A percentile compares a stretch with the other conserved stretches of the same genome.
Conservation (phyloP, 2,113 vertebrate species). For the Triplophysa dalaica region DNA sequence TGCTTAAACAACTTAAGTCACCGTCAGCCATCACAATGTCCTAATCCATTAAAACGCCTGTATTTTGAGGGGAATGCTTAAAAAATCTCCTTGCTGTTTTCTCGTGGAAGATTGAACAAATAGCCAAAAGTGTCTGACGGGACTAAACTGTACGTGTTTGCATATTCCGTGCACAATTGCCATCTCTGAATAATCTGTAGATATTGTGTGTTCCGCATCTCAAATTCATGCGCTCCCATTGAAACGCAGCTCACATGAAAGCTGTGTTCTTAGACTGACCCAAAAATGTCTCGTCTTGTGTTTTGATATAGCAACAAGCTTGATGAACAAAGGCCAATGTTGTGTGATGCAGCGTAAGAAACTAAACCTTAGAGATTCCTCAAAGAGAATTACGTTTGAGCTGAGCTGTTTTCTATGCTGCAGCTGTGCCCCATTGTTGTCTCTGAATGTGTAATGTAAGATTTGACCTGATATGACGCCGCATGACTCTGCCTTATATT, state of each 20-base stretch:
- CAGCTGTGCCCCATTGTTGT: slow-evolving; percentile 27
- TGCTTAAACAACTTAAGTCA: too few species aligned
- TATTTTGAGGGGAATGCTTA: too few species aligned
- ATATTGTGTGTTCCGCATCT: slow-evolving; percentile 16
- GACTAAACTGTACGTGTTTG: background rate
- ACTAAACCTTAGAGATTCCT: slow-evolving; percentile 27
- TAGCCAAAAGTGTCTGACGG: slow-evolving; percentile 4
- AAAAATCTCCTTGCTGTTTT: too few species aligned
- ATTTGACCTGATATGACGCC: slow-evolving; percentile 4
- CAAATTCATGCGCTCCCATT: background rate
- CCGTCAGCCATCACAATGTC: too few species aligned
- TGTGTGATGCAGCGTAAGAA: slow-evolving; percentile 29
- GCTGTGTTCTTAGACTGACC: slow-evolving; percentile 38
- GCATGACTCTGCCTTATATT: background rate
- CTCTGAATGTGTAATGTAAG: slow-evolving; percentile 4
- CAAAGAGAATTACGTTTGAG: slow-evolving; percentile 1
- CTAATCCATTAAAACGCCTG: too few species aligned
- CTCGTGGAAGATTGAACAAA: background rate
- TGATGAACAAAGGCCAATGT: slow-evolving; percentile 29
- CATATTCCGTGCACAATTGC: background rate
- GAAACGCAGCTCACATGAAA: slow-evolving; percentile 13
- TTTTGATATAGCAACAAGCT: slow-evolving; percentile 36
- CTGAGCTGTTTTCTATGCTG: slow-evolving; percentile 1
- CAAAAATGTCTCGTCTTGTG: slow-evolving; percentile 42
- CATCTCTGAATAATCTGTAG: background rate